Conservation (phyloP, 2,797 vertebrate species). For the Cirrhinus molitorella region DNA sequence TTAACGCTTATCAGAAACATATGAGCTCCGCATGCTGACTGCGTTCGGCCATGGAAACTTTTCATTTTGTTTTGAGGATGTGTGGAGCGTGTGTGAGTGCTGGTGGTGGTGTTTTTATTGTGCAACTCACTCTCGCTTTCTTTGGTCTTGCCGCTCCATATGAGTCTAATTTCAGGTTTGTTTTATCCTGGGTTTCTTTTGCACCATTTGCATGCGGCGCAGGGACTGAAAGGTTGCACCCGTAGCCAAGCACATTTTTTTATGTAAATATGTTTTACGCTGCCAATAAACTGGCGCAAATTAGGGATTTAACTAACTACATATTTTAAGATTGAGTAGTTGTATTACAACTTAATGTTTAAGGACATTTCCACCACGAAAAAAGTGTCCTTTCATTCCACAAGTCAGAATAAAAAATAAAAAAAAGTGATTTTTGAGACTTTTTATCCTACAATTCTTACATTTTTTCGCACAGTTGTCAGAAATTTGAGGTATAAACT, state of each 20-base stretch:
- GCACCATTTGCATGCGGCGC: background rate
- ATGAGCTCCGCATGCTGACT: conserved; percentile 71
- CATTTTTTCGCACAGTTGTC: too few relatives aligned
- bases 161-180: conserved; percentile 66
- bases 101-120: conserved; percentile 67
- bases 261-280: conserved; percentile 18
- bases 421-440: too few relatives aligned
- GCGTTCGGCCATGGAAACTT: conserved; percentile 69
- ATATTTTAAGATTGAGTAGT: background rate
- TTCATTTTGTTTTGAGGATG: conserved; percentile 64
- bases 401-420: too few relatives aligned
- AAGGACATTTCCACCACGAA: background rate
- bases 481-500: too few relatives aligned
- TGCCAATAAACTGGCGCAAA: background rate
- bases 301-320: background rate
- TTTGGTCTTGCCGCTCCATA: conserved; percentile 57
- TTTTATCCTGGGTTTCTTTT: conserved; percentile 58
- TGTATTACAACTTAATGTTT: background rate
- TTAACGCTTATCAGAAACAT: conserved; percentile 79
- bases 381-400: too few relatives aligned
- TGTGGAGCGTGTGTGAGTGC: conserved; percentile 42
- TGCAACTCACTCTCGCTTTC: conserved; percentile 47
- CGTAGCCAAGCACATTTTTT: conserved; percentile 54
- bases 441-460: too few relatives aligned
- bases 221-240: background rate